phyloP scores from a whole-genome alignment of 2,113 vertebrate species.

The Mus spicilegus region DNA sequence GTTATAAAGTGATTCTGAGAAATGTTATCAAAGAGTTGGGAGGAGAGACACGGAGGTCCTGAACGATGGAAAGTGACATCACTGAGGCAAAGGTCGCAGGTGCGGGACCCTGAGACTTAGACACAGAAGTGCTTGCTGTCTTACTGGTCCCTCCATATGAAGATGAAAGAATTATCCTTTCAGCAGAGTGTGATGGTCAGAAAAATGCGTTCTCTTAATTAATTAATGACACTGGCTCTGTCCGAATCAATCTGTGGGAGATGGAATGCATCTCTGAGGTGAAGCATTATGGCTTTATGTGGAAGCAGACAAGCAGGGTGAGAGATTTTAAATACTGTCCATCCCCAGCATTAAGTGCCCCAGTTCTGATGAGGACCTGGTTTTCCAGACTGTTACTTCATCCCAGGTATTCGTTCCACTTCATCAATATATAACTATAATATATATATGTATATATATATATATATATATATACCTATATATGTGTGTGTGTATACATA shows the following conservation, averaged over 20 bases:
- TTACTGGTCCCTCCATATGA: neutral
- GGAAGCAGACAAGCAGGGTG: neutral
- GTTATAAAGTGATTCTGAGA: neutral
- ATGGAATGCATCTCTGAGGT: neutral
- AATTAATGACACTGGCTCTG: neutral
- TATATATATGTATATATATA: too few species aligned
- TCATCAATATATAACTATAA: neutral
- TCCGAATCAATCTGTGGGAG: neutral
- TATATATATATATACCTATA: too few species aligned
- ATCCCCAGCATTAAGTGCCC: neutral
- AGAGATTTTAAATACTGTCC: neutral
- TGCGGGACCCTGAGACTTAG: neutral
- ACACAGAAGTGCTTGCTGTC: neutral
- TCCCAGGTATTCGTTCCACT: neutral
- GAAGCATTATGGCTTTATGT: neutral
- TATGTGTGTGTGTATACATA: too few species aligned
- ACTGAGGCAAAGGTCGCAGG: neutral
- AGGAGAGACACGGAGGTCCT: neutral
- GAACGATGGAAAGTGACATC: neutral
- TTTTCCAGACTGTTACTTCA: conserved; percentile 39
- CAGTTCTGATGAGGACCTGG: neutral
- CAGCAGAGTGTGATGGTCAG: neutral
- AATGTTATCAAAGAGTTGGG: neutral
- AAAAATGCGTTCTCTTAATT: conserved; percentile 3
- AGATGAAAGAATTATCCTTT: neutral